Conservation (phyloP, 1,140 invertebrate genomes). For the silkworm (Bombyx mori) region ASM3026992v2 NC_085121.1:15682501-15683000, state of each 20-base stretch:
- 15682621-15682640: constrained; percentile 60
- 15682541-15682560: background rate
- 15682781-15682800: too few species aligned
- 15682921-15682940: too few species aligned
- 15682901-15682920: too few species aligned
- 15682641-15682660: constrained; percentile 59
- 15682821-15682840: too few species aligned
- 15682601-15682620: constrained; percentile 45
- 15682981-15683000: too few species aligned
- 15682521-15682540: background rate
- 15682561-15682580: background rate
- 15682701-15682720: constrained; percentile 74
- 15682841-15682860: too few species aligned
- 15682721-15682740: constrained; percentile 60
- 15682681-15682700: constrained; percentile 76
- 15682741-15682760: constrained; percentile 52
- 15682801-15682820: too few species aligned
- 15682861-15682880: too few species aligned
- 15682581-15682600: constrained; percentile 42
- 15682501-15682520: background rate
- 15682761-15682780: constrained; percentile 22
- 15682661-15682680: constrained; percentile 71
- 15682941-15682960: too few species aligned
- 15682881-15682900: too few species aligned
- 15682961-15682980: too few species aligned